phyloP scores from a whole-genome alignment of 1,140 invertebrate genomes.

The Drosophila arizonae region DNA sequence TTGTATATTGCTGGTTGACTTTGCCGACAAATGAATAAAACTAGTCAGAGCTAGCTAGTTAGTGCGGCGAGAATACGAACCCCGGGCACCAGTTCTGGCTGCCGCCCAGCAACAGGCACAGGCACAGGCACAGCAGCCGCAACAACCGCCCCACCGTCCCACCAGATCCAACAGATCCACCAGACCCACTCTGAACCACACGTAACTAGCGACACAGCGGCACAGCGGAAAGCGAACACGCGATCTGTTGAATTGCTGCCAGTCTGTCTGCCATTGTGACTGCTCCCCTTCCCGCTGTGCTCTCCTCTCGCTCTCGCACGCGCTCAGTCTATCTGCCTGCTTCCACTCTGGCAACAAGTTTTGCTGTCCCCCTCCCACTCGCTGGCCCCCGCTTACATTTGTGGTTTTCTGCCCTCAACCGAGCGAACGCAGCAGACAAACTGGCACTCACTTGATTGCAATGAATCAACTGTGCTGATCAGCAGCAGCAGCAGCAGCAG shows the following conservation, averaged over 20 bases:
- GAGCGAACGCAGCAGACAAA: slow-evolving; percentile 72
- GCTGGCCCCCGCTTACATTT: slow-evolving; percentile 29
- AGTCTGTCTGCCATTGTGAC: slow-evolving; percentile 54
- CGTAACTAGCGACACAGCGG: slow-evolving; percentile 11
- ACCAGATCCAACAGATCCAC: neutral
- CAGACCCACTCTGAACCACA: neutral
- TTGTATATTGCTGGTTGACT: slow-evolving; percentile 43
- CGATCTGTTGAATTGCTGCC: slow-evolving; percentile 58
- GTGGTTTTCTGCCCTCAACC: slow-evolving; percentile 46
- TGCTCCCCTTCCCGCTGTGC: neutral
- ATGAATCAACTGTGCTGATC: slow-evolving; percentile 43
- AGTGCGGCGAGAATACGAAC: slow-evolving; percentile 14
- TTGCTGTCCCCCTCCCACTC: neutral
- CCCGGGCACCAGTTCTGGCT: slow-evolving; percentile 36
- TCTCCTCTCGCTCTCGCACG: neutral
- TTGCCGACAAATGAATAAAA: slow-evolving; percentile 60
- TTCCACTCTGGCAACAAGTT: neutral
- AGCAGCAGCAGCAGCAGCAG: neutral
- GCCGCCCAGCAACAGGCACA: slow-evolving; percentile 70
- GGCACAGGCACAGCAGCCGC: neutral
- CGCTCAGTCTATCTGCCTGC: neutral
- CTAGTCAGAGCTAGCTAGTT: slow-evolving; percentile 51
- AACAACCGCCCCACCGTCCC: neutral
- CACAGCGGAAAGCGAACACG: slow-evolving; percentile 65
- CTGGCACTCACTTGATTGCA: slow-evolving; percentile 79